Evolutionary conservation across 2,113 vertebrate genomes (phyloP).

Genomic region (Periophthalmodon schlosseri): DNA sequence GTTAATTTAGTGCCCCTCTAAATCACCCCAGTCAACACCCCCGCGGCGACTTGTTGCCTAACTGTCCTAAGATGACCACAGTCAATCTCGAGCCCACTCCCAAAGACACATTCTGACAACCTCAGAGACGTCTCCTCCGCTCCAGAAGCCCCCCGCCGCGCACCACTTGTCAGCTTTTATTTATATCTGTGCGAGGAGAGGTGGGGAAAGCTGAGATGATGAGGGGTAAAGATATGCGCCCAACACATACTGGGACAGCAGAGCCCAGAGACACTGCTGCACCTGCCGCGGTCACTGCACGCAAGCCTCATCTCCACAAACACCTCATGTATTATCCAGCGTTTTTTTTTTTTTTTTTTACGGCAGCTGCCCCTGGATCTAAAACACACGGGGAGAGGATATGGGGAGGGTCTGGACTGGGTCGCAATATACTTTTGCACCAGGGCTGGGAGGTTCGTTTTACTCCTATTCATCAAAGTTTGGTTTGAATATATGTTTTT

Average conservation of each 20-base stretch:
- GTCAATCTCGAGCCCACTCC: constrained; percentile 6
- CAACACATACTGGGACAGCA: constrained; percentile 58
- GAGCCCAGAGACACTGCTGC: constrained; percentile 60
- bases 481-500: background rate
- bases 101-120: background rate
- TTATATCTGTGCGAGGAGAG: constrained; percentile 63
- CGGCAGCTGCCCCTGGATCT: background rate
- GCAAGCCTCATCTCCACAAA: constrained; percentile 61
- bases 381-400: background rate
- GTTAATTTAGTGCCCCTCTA: background rate
- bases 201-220: constrained; percentile 66
- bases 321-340: constrained; percentile 54
- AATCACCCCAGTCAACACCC: background rate
- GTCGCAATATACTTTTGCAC: background rate
- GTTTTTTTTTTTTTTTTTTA: too few relatives aligned
- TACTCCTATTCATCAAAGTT: too few relatives aligned
- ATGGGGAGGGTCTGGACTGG: background rate
- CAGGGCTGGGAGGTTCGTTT: too few relatives aligned
- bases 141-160: constrained; percentile 30
- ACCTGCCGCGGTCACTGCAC: constrained; percentile 66
- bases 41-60: background rate
- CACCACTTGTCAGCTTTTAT: constrained; percentile 64
- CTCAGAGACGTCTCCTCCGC: constrained; percentile 23
- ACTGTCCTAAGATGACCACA: constrained; percentile 29
- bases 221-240: constrained; percentile 32